Percentiles rank a stretch among this genome's conserved stretches.
Evolutionary conservation across 2,888 invertebrate species (phyloP).

Genomic region (Pyralis farinalis): DNA sequence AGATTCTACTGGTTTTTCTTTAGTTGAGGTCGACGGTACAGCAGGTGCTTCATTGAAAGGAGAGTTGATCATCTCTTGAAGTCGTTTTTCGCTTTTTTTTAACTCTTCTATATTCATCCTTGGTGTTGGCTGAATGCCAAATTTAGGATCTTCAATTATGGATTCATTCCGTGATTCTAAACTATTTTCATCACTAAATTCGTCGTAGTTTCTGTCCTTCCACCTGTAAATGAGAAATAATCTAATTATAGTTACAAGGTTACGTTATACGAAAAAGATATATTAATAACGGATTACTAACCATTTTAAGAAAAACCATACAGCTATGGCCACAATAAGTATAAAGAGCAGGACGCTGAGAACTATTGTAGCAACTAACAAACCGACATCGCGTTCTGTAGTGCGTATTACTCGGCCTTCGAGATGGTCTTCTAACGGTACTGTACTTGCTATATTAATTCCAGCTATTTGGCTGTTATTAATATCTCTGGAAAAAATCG

Average conservation of each 20-base stretch:
- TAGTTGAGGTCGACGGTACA: constrained; percentile 30
- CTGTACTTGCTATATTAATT: constrained; percentile 42
- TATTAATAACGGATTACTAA: constrained; percentile 43
- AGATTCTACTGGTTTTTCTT: constrained; percentile 26
- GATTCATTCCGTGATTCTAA: constrained; percentile 44
- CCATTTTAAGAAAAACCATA: constrained; percentile 64
- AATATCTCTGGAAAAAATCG: constrained; percentile 53
- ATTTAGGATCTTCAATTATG: constrained; percentile 32
- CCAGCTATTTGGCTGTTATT: constrained; percentile 36
- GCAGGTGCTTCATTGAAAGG: constrained; percentile 37
- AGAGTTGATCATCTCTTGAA: constrained; percentile 58
- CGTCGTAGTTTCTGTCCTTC: constrained; percentile 42
- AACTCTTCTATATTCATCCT: constrained; percentile 60
- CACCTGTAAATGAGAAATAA: constrained; percentile 41
- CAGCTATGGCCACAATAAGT: constrained; percentile 44
- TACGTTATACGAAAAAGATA: constrained; percentile 27
- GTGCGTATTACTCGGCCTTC: constrained; percentile 43
- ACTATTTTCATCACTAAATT: constrained; percentile 54
- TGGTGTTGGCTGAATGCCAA: constrained; percentile 36
- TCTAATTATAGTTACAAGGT: constrained; percentile 19
- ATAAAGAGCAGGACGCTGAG: constrained; percentile 59
- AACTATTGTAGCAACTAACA: constrained; percentile 62
- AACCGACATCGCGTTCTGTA: constrained; percentile 50
- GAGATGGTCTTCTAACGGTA: constrained; percentile 67
- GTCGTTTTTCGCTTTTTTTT: constrained; percentile 57